These are phyloP conservation scores for Torymus auratus DNA, from an alignment of 2,888 invertebrate species.

Conservation along the genomic window DNA sequence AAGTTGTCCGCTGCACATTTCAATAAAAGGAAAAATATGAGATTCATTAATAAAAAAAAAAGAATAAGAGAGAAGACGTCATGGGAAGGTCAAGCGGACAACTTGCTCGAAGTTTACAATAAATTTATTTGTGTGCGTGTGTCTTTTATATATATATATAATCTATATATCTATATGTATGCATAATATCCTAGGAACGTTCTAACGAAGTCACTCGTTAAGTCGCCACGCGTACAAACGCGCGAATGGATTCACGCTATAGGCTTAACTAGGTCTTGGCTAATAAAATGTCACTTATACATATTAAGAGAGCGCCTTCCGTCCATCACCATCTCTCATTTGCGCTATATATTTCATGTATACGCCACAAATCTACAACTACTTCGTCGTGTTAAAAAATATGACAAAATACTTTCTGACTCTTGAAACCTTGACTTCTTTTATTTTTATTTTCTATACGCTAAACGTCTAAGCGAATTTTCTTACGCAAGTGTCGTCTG, in stretches of 20 bases:
- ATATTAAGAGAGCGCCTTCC: slow-evolving; percentile 34
- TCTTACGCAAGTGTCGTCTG: slow-evolving; percentile 22
- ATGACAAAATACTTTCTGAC: slow-evolving; percentile 56
- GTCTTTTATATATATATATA: slow-evolving; percentile 25
- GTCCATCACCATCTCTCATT: neutral
- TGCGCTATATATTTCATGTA: slow-evolving; percentile 20
- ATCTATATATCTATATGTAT: slow-evolving; percentile 34
- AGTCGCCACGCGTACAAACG: slow-evolving; percentile 54
- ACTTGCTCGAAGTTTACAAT: slow-evolving; percentile 73
- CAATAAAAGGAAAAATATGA: slow-evolving; percentile 15
- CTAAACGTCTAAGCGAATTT: slow-evolving; percentile 41
- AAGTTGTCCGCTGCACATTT: slow-evolving; percentile 29
- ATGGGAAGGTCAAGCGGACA: slow-evolving; percentile 62
- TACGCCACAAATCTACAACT: slow-evolving; percentile 40
- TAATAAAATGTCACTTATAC: slow-evolving; percentile 46
- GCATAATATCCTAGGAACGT: slow-evolving; percentile 55
- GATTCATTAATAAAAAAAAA: slow-evolving; percentile 23
- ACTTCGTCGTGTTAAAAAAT: slow-evolving; percentile 57
- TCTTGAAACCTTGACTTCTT: slow-evolving; percentile 44
- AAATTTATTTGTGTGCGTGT: slow-evolving; percentile 54
- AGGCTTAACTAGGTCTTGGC: slow-evolving; percentile 52
- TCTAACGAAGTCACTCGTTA: slow-evolving; percentile 52
- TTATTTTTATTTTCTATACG: slow-evolving; percentile 10
- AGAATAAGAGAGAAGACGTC: slow-evolving; percentile 13
- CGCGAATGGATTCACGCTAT: slow-evolving; percentile 52